A percentile compares a stretch with the other conserved stretches of the same genome.
These are phyloP conservation scores for Rhynchonema sp. DNA, from an alignment of 2,888 invertebrate genomes.

Conservation along the genomic window DNA sequence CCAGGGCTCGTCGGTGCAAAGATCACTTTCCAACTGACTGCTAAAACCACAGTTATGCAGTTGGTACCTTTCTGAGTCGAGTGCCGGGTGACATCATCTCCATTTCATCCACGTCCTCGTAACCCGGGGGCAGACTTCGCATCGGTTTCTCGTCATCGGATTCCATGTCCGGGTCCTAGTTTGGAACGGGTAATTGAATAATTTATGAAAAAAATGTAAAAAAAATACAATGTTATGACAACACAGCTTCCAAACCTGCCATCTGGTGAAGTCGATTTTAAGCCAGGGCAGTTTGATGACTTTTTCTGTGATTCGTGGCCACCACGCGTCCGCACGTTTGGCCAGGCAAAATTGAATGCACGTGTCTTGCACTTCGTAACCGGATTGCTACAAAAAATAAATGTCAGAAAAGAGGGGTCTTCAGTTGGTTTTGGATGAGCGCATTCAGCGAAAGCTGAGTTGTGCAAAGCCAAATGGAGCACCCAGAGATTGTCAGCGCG, in stretches of 20 bases:
- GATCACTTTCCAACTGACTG: not conserved
- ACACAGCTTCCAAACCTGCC: constrained; percentile 16
- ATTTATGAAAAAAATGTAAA: not conserved
- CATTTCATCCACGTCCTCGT: no score
- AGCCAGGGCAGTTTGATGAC: constrained; percentile 28
- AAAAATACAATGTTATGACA: no score
- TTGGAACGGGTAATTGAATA: no score
- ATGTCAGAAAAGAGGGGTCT: not conserved
- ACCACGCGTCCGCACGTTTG: constrained; percentile 17
- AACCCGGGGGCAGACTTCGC: no score
- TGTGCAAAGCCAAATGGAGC: not conserved
- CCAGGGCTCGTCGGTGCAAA: no score
- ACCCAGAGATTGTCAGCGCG: not conserved
- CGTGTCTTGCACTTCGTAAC: not conserved
- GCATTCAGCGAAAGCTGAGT: not conserved
- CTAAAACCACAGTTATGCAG: not conserved
- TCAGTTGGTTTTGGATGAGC: not conserved
- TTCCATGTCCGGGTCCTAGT: no score
- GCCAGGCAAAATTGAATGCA: not conserved
- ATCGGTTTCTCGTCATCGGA: no score
- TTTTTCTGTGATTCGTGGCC: constrained; percentile 28
- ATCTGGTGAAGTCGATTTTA: constrained; percentile 32
- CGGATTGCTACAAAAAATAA: not conserved
- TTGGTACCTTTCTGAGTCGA: not conserved
- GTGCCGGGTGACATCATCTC: not conserved